Base-by-base conservation (phyloP, 1,140 invertebrate species). In the Globodera rostochiensis region DNA sequence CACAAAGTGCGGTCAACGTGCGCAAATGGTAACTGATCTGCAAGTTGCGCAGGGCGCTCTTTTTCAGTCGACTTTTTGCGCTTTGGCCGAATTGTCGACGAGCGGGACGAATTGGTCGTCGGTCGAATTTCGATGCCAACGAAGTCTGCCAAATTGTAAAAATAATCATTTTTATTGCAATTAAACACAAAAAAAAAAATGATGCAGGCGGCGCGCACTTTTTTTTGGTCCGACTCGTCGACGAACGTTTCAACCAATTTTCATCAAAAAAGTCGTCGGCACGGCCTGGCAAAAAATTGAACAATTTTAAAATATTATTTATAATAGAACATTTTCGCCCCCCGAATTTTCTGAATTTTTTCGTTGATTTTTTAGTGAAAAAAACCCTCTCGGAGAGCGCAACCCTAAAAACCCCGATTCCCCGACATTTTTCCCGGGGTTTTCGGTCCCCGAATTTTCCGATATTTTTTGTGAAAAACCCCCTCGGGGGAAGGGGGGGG, bases 31-130 rank as follows among this genome's bases (percentile, higher is more conserved):
- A 3, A 36, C 66, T 77, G 45, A 77, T 77, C 25, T 77, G 47
- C 53, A 77, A 64, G 36, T 77, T 77, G n/a, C 75, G 57, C 25
- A 21, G 75, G 75, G 5, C 66, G 57, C 25, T 77, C 75, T 13
- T 50, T 77, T 66, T 60, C 66, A 47, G 19, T 45, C 15, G 49
- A 77, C 36, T 77, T 77, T 66, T 77, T 77, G 6, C 75, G 36
- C 66, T 77, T 77, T 66, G 75, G 69, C 69, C 69, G 1, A 11
- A 36, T 71, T 15, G 69, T 25, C 69, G 36, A 0, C 53, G 36
- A 36, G 36, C 36, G 36, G 36, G 36, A 36, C 36, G 53, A 53
- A 53, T 53, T 19, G 57, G 57, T 64, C 19, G 57, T 64, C 6
- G 11, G 11, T 19, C 1, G 15, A 64, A 64, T 64, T 64, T 64